Evolutionary conservation across 2,797 vertebrate genomes (phyloP).

Genomic region (Numenius phaeopus): DNA sequence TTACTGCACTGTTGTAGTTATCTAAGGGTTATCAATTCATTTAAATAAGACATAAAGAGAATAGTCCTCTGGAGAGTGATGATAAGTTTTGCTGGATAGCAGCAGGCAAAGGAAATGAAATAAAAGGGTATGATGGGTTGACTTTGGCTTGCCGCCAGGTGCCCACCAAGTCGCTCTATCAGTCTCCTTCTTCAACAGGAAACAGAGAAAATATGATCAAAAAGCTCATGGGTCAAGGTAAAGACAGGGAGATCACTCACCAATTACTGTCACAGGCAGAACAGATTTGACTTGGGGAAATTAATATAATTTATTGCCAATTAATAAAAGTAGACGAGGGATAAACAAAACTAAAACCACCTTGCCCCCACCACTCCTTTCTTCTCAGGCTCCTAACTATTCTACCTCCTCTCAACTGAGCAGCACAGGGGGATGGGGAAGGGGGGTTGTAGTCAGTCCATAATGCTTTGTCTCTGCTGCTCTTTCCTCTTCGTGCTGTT

Average conservation of each 20-base stretch:
- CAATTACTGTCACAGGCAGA: neutral
- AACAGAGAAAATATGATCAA: neutral
- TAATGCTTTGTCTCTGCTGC: neutral
- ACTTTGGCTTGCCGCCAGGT: neutral
- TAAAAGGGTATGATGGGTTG: neutral
- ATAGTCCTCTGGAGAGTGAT: neutral
- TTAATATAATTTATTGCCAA: neutral
- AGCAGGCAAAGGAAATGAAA: neutral
- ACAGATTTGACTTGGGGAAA: neutral
- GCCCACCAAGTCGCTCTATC: neutral
- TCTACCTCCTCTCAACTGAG: neutral
- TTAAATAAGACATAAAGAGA: neutral
- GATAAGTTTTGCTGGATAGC: neutral
- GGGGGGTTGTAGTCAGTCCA: neutral
- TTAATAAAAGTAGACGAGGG: neutral
- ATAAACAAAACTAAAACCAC: neutral
- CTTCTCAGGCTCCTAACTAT: neutral
- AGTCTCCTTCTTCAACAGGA: neutral
- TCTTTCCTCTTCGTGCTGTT: neutral
- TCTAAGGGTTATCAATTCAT: neutral
- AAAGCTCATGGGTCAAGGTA: neutral
- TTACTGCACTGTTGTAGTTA: neutral
- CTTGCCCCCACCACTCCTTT: neutral
- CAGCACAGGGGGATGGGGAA: accelerated
- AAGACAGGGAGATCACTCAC: neutral